Percentiles rank a stretch among this genome's conserved stretches.
These are phyloP conservation scores for Flabesymbios commensalis DNA, from an alignment of 2,888 invertebrate genomes.

Conservation along the genomic window DNA sequence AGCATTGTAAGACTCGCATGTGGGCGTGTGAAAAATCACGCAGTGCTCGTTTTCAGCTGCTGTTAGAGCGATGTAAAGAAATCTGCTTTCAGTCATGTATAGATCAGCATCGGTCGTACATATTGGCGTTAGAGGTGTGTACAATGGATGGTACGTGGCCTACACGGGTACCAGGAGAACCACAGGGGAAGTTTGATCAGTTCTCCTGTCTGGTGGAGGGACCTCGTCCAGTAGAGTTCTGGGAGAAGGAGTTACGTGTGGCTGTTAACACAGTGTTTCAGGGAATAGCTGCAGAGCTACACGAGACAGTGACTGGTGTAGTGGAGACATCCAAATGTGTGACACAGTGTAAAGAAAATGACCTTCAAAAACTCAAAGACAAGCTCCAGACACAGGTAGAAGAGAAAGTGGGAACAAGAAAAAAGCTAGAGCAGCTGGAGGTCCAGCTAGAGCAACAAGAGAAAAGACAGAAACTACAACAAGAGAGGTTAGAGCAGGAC, in stretches of 20 bases:
- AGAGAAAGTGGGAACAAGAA: background rate
- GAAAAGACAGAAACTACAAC: constrained; percentile 5
- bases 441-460: constrained; percentile 18
- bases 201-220: constrained; percentile 12
- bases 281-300: constrained; percentile 23
- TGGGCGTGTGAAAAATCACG: constrained; percentile 32
- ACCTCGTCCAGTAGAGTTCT: constrained; percentile 3
- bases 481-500: constrained; percentile 3
- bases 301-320: constrained; percentile 27
- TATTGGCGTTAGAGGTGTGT: constrained; percentile 30
- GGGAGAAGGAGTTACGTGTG: constrained; percentile 27
- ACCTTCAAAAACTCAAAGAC: constrained; percentile 13
- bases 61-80: constrained; percentile 26
- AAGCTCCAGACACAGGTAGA: constrained; percentile 11
- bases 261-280: constrained; percentile 26
- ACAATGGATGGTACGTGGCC: constrained; percentile 28
- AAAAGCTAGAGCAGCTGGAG: background rate
- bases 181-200: constrained; percentile 23
- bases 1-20: constrained; percentile 21
- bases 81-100: constrained; percentile 23
- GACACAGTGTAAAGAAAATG: constrained; percentile 21
- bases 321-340: constrained; percentile 29
- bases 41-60: constrained; percentile 20
- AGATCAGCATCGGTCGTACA: constrained; percentile 25
- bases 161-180: constrained; percentile 25